Conservation (phyloP, 2,888 invertebrate species). For the Drosophila bunnanda region DNA sequence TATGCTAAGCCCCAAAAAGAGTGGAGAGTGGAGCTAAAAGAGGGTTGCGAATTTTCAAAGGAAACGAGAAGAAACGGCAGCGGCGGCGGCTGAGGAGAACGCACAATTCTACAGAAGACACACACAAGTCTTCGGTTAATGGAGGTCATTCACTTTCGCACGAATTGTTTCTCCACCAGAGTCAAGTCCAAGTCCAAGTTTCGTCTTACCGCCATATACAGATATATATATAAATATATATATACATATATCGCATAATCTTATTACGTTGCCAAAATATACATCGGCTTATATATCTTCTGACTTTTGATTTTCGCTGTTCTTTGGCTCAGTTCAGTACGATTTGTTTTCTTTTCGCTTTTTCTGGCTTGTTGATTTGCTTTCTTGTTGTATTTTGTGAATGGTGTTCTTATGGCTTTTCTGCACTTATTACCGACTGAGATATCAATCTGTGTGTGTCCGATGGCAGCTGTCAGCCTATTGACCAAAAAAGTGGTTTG, state of each 20-base stretch:
- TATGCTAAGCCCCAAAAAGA: constrained; percentile 64
- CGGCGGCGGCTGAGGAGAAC: constrained; percentile 20
- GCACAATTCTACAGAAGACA: constrained; percentile 55
- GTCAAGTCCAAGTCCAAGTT: constrained; percentile 65
- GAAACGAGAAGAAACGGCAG: constrained; percentile 35
- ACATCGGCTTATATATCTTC: constrained; percentile 29
- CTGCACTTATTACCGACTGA: constrained; percentile 59
- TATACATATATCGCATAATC: constrained; percentile 56
- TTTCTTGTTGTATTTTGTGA: constrained; percentile 19
- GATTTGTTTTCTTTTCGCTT: constrained; percentile 35
- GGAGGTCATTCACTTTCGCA: constrained; percentile 85
- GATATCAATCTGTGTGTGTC: constrained; percentile 52
- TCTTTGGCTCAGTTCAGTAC: neutral
- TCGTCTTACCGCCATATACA: constrained; percentile 40
- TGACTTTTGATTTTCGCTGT: constrained; percentile 47
- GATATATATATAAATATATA: neutral
- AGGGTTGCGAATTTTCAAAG: constrained; percentile 65
- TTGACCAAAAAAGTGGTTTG: constrained; percentile 42
- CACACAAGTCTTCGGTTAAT: constrained; percentile 77
- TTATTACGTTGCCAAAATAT: constrained; percentile 68
- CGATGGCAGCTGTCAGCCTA: constrained; percentile 55
- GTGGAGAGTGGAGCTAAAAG: constrained; percentile 36
- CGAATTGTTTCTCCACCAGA: constrained; percentile 82
- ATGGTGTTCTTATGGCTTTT: constrained; percentile 60
- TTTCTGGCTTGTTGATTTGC: neutral